phyloP scores from a whole-genome alignment of 2,888 invertebrate genomes.

The Autographa gamma region DNA sequence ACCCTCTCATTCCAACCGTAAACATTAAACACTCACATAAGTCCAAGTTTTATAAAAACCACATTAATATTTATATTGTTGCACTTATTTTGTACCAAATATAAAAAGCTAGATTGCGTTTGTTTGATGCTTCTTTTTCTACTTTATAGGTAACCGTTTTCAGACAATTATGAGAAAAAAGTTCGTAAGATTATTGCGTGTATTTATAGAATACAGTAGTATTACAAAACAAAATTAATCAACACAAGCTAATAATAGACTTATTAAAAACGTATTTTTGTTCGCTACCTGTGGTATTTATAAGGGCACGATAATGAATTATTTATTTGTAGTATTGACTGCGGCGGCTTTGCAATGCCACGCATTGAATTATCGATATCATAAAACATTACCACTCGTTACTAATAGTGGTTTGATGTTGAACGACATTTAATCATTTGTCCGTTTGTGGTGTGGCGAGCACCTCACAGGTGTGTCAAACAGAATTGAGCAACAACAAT shows the following conservation, averaged over 20 bases:
- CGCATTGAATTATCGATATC: conserved; percentile 59
- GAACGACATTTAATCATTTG: conserved; percentile 50
- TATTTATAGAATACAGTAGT: not conserved
- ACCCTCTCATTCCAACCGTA: conserved; percentile 62
- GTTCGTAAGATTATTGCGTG: not conserved
- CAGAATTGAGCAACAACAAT: conserved; percentile 47
- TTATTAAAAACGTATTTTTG: conserved; percentile 38
- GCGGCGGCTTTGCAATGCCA: conserved; percentile 58
- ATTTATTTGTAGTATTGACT: conserved; percentile 57
- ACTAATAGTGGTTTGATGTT: conserved; percentile 48
- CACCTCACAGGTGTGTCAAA: conserved; percentile 36
- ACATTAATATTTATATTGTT: conserved; percentile 5
- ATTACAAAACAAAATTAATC: conserved; percentile 8
- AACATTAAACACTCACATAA: conserved; percentile 63
- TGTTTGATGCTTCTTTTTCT: not conserved
- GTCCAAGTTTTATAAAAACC: conserved; percentile 53
- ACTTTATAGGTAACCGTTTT: conserved; percentile 1
- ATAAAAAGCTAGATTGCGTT: not conserved
- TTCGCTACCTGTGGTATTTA: conserved; percentile 43
- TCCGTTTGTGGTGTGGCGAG: conserved; percentile 43
- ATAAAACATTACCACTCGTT: conserved; percentile 57
- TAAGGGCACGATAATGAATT: conserved; percentile 55
- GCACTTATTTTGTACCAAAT: conserved; percentile 3
- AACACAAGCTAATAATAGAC: conserved; percentile 13
- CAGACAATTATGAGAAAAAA: not conserved